Evolutionary conservation across 2,888 invertebrate species (phyloP), one percentile per base, ranked within the genome.

Genomic region (Pseudolycoriella hygida): DNA sequence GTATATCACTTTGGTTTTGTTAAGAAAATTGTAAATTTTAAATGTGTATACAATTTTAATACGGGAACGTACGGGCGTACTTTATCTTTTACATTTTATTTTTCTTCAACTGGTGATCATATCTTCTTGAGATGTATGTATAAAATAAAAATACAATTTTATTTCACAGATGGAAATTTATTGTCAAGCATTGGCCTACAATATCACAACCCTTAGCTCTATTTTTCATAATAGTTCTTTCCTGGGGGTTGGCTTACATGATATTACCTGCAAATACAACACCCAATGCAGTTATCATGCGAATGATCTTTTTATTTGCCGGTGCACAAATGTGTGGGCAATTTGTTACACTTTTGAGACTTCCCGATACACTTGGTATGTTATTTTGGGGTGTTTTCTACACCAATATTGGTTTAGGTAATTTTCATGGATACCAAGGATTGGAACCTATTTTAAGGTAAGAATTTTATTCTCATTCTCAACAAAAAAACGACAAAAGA

Each of bases 321-420:
- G 63, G 65, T 2, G 65, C 65, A 6, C 60, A 66, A 47, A 48
- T 59, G 18, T 49, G 55, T 10, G 66, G 66, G 1, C 53, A 60
- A n/a, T 45, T 64, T 48, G 60, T 60, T 31, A 56, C 58, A 40
- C 57, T 60, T 6, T 43, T 60, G 2, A 54, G 55, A 31, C 45
- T 66, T 50, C 66, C 76, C 1, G 75, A 76, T 5, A 68, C 76
- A 57, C 63, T 77, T 47, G 77, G 77, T 12, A 76, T 77, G 76
- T 58, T 77, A 1, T 59, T 76, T 40, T 70, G 73, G 44, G 76
- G 77, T 11, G 69, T 76, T 3, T 56, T 69, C 8, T 64, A 70
- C 44, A 59, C 67, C 42, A 72, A 72, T 54, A 51, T 69, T 15
- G 69, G 68, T 0, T 58, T 65, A 48, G 64, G 70, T 20, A 54